Conservation (phyloP, 37 sponge, comb jelly and placozoan species). For the Crambe crambe region DNA sequence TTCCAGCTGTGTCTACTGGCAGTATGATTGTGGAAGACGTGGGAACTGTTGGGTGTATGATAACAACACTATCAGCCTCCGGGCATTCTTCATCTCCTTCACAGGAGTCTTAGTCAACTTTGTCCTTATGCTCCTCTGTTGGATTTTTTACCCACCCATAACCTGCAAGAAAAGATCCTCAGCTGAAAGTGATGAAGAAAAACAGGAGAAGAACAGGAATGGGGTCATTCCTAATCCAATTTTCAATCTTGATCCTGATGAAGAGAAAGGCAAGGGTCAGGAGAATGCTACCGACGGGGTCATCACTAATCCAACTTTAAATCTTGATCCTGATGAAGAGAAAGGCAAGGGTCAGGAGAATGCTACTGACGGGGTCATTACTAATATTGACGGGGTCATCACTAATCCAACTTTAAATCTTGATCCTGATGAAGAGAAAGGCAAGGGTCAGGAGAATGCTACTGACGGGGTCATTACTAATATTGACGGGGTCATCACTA, state of each 20-base stretch:
- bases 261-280: background rate
- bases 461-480: too few species aligned
- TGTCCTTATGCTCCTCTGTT: slow-evolving; percentile 6
- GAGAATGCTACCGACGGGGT: too few species aligned
- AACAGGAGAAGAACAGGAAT: background rate
- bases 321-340: too few species aligned
- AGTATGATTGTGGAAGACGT: slow-evolving; percentile 40
- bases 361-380: too few species aligned
- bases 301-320: too few species aligned
- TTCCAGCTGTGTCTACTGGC: slow-evolving; percentile 60
- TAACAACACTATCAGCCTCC: slow-evolving; percentile 33
- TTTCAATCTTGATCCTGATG: background rate
- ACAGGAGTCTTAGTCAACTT: background rate
- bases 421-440: background rate
- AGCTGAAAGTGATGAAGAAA: too few species aligned
- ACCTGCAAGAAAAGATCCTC: background rate
- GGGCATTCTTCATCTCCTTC: slow-evolving; percentile 9
- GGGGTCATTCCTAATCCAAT: background rate
- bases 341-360: too few species aligned
- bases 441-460: background rate
- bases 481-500: background rate
- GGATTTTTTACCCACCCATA: slow-evolving; percentile 29
- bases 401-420: background rate
- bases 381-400: background rate
- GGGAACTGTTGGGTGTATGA: slow-evolving; percentile 81